Base-by-base conservation (phyloP, 1,140 invertebrate genomes). In the Yoshiicerus persimilis region DNA sequence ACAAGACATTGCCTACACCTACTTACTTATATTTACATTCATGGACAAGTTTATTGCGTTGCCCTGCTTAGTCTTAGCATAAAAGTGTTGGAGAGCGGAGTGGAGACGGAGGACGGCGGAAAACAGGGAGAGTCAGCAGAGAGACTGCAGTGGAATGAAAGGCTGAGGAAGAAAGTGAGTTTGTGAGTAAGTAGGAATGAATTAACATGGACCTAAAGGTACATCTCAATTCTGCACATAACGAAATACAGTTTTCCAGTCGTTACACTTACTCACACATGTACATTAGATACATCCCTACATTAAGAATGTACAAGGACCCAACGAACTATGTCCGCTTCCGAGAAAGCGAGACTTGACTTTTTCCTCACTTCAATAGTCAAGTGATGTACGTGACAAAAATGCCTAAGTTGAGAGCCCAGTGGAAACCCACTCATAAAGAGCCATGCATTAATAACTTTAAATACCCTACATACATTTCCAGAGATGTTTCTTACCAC, bases 371-470 rank as follows among this genome's bases (percentile, higher is more conserved):
- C 32, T 80, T 32, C 16, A 80, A 80, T 80, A 80, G 75, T 80
- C 75, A 80, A 80, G 34, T 38, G 34, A 80, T 80, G 75, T 80
- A 80, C 75, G 75, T 80, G 75, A 80, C 75, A 80, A 80, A 80
- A 80, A 80, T 80, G 32, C 30, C 30, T 20, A 80, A 80, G 75
- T 80, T 80, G 75, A 80, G 75, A 80, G 27, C 16, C 32, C 34
- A 3, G 32, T 34, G 30, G 32, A 80, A 80, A 36, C 75, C 38
- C 34, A n/a, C 75, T 80, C 75, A 36, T 80, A 85, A 62, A 85
- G 39, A 47, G 47, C 13, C 39, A 64, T 86, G 47, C 85, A 62
- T 86, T 86, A 86, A 86, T 86, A 86, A 86, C 85, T 86, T 86
- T 66, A 86, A 86, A 86, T 86, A 86, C 56, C 85, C 30, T 66